Conservation (phyloP, 2,888 invertebrate genomes). For the Scaptomyza reducta region DNA sequence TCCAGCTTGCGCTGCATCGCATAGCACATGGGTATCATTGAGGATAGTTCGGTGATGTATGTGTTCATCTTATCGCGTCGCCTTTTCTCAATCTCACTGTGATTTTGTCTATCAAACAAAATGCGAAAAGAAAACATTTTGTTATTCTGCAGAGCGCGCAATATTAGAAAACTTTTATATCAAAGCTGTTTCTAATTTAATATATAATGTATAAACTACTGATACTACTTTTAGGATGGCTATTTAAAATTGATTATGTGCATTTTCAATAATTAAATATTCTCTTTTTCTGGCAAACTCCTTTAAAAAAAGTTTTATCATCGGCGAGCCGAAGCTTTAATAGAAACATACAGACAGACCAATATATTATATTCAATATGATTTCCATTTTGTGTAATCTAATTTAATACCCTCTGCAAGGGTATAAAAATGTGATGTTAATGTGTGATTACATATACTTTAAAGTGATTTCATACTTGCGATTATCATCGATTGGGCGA, state of each 20-base stretch:
- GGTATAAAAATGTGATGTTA: slow-evolving; percentile 1
- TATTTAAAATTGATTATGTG: not conserved
- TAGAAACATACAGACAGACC: not conserved
- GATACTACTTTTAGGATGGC: not conserved
- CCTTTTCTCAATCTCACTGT: slow-evolving; percentile 97
- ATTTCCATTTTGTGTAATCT: slow-evolving; percentile 1
- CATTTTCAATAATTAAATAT: not conserved
- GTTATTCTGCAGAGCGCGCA: not conserved
- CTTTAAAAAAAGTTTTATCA: too few relatives aligned
- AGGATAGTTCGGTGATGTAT: slow-evolving; percentile 94
- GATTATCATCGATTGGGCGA: slow-evolving; percentile 88
- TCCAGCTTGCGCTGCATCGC: slow-evolving; percentile 97
- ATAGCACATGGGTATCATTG: slow-evolving; percentile 97
- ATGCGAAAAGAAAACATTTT: not conserved
- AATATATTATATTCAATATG: not conserved
- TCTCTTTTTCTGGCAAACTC: not conserved
- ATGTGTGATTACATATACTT: not conserved
- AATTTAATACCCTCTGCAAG: slow-evolving; percentile 17
- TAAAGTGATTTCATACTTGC: slow-evolving; percentile 86
- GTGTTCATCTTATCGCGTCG: slow-evolving; percentile 98
- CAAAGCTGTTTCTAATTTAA: not conserved
- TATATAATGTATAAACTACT: not conserved
- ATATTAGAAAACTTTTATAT: not conserved
- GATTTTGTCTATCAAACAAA: slow-evolving; percentile 90
- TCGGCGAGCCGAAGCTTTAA: not conserved